Evolutionary conservation across 2,113 vertebrate species (phyloP), one percentile per base, ranked within the genome.

Genomic region (Argyrosomus japonicus): DNA sequence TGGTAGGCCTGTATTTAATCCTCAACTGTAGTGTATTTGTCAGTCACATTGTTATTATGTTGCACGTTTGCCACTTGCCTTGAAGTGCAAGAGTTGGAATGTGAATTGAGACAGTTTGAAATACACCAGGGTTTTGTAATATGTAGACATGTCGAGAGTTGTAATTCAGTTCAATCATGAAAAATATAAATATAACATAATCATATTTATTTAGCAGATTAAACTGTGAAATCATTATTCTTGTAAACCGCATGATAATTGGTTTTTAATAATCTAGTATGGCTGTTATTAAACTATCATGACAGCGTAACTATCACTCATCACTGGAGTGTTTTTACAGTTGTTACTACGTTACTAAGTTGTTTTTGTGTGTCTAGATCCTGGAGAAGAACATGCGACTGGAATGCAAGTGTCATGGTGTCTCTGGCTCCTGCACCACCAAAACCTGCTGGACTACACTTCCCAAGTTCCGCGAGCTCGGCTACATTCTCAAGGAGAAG

Each of bases 391-490:
- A 96, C 93, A 99, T 99, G 97, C 97, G 96, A 69, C 90, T 99
- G 80, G 98, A 99, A 91, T 99, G 98, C 88, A 99, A 99, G 88
- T 99, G 98, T 87, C 98, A 99, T 0, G 98, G 98, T 0, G 98
- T 99, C 60, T 99, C 98, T 0, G 98, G 98, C 57, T 99, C 98
- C 14, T 99, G 98, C 88, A 99, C 98, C 77, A 99, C 98, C 83
- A 98, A 97, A 94, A 99, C 98, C 2, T 99, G 98, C 95, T 99
- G 98, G 98, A 99, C 97, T 47, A 99, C 97, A 0, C 96, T 99
- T 87, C 98, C 98, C 25, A 98, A 98, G 93, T 99, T 99, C 93
- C 96, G 98, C 15, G 97, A 99, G 95, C 96, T 99, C 15, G 98
- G 98, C 91, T 97, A 97, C 89, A 96, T 98, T 94, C 97, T 99